Percentiles rank a stretch among this genome's conserved stretches.
These are phyloP conservation scores for Mormyrus lacerda DNA, from an alignment of 2,113 vertebrate genomes.

Conservation along the genomic window DNA sequence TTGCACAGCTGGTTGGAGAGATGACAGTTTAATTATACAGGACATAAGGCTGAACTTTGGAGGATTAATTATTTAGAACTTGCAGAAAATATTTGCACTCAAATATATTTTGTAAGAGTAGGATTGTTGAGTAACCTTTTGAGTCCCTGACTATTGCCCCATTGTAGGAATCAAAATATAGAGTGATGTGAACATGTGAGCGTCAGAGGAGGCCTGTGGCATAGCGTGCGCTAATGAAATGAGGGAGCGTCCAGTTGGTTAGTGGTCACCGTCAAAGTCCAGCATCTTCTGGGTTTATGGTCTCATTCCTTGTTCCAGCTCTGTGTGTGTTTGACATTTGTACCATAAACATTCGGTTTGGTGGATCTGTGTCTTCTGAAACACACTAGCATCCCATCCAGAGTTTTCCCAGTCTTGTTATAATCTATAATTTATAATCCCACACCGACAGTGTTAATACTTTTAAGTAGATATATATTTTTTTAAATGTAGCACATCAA, in stretches of 20 bases:
- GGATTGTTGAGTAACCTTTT: neutral
- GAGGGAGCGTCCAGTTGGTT: neutral
- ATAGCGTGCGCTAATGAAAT: neutral
- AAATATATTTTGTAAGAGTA: neutral
- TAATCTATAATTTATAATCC: neutral
- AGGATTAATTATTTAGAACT: neutral
- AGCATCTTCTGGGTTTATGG: neutral
- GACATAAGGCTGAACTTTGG: neutral
- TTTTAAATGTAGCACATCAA: neutral
- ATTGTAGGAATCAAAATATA: neutral
- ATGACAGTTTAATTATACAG: neutral
- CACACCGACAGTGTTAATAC: neutral
- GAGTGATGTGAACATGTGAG: neutral
- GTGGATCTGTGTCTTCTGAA: neutral
- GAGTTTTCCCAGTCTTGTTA: neutral
- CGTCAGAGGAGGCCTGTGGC: neutral
- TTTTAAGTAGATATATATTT: neutral
- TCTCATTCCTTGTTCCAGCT: neutral
- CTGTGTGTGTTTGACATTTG: neutral
- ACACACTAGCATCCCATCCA: neutral
- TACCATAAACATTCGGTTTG: neutral
- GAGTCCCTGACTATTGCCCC: neutral
- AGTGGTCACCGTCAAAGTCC: neutral
- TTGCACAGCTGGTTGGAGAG: neutral
- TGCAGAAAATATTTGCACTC: neutral